phyloP scores from a whole-genome alignment of 2,888 invertebrate genomes.

The Blera fallax region DNA sequence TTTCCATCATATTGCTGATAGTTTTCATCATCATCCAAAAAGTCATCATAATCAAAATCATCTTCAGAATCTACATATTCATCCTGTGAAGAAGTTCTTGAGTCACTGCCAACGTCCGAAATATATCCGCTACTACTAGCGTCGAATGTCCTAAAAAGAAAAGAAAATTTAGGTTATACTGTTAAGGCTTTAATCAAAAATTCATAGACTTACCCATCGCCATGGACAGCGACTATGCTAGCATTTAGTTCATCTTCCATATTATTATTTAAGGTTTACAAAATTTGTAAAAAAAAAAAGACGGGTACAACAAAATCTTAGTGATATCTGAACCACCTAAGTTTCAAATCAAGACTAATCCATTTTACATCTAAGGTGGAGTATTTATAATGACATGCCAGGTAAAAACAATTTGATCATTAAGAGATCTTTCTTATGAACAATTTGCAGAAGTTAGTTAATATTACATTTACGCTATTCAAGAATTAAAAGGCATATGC shows the following conservation, averaged over 20 bases:
- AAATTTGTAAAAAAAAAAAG: background rate
- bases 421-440: too few relatives aligned
- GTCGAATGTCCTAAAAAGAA: background rate
- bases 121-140: background rate
- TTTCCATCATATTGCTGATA: background rate
- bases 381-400: too few relatives aligned
- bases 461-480: too few relatives aligned
- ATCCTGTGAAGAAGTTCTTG: background rate
- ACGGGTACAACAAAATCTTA: background rate
- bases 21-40: background rate
- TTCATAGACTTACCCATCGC: background rate
- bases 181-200: background rate
- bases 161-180: background rate
- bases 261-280: background rate
- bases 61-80: background rate
- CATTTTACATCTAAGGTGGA: too few relatives aligned
- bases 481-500: too few relatives aligned
- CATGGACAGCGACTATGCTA: background rate
- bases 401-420: too few relatives aligned
- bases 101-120: background rate
- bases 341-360: background rate
- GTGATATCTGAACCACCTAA: background rate
- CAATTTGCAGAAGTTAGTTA: too few relatives aligned
- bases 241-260: slow-evolving; percentile 13
- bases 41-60: background rate